phyloP scores from a whole-genome alignment of 1,140 invertebrate genomes.

The fruit fly (Drosophila melanogaster) region DNA sequence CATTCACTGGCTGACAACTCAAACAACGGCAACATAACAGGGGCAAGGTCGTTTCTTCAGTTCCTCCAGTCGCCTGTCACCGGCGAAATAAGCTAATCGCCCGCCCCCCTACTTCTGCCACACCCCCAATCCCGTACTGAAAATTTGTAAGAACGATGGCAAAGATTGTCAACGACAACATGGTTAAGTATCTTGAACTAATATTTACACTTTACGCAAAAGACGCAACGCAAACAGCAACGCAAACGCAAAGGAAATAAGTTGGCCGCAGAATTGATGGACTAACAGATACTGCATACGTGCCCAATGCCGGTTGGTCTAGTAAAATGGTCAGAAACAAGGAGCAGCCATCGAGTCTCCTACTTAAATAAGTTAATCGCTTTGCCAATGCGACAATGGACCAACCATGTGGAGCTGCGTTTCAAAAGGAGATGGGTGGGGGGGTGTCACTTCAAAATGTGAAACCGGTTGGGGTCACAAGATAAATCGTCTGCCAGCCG shows the following conservation, averaged over 20 bases:
- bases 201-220: conserved; percentile 79
- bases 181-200: conserved; percentile 78
- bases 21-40: conserved; percentile 67
- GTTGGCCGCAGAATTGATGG: too few species aligned
- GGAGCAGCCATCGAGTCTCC: conserved; percentile 15
- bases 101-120: conserved; percentile 4
- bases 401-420: neutral
- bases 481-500: conserved; percentile 22
- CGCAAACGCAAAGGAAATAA: neutral
- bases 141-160: conserved; percentile 14
- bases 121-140: neutral
- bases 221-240: conserved; percentile 70
- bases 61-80: conserved; percentile 1
- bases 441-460: conserved; percentile 1
- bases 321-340: too few species aligned
- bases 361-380: conserved; percentile 75
- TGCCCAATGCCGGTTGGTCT: too few species aligned
- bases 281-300: too few species aligned
- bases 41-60: conserved; percentile 60
- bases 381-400: conserved; percentile 53
- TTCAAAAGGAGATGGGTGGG: neutral
- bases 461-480: conserved; percentile 22
- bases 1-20: conserved; percentile 74
- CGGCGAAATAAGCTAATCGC: conserved; percentile 61
- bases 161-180: conserved; percentile 55